phyloP scores from a whole-genome alignment of 2,113 vertebrate genomes.

The Sus scrofa region T2T-Sscrofa CM000826.6:75572001-75572500 shows the following conservation, averaged over 20 bases:
- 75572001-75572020: rapidly evolving
- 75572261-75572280: neutral
- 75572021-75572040: neutral
- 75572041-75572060: neutral
- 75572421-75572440: neutral
- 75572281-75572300: neutral
- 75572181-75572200: neutral
- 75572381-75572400: neutral
- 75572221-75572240: neutral
- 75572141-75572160: neutral
- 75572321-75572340: neutral
- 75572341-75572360: neutral
- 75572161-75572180: neutral
- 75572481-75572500: neutral
- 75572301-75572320: neutral
- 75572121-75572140: neutral
- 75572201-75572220: neutral
- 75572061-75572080: neutral
- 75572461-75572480: neutral
- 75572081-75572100: neutral
- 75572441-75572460: neutral
- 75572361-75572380: neutral
- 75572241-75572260: neutral
- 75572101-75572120: neutral
- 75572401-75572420: neutral